phyloP scores from a whole-genome alignment of 2,888 invertebrate genomes.

The Oscheius sp. region DNA sequence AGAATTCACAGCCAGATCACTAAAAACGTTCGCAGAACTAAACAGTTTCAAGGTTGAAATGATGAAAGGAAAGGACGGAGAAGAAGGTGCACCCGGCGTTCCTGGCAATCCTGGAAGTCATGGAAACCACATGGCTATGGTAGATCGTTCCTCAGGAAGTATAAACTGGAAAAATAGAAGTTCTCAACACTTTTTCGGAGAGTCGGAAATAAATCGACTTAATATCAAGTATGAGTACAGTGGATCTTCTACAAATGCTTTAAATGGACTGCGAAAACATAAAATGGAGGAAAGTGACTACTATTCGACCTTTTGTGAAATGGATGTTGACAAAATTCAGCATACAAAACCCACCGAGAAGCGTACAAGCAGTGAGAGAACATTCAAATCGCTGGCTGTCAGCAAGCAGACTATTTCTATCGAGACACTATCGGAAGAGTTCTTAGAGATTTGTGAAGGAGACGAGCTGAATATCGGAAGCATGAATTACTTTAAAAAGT shows the following conservation, averaged over 20 bases:
- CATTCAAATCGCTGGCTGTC: conserved; percentile 4
- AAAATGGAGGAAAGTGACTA: background rate
- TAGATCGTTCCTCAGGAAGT: conserved; percentile 21
- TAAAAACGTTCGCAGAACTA: background rate
- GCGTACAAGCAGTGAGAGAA: conserved; percentile 3
- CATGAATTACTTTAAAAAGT: background rate
- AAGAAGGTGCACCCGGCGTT: conserved; percentile 2
- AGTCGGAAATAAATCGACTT: background rate
- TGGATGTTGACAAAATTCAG: background rate
- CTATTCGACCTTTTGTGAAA: background rate
- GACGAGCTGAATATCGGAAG: conserved; percentile 8
- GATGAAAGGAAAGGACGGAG: conserved; percentile 7
- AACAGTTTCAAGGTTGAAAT: background rate
- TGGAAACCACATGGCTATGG: conserved; percentile 28
- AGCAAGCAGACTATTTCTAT: conserved; percentile 24
- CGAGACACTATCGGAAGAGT: conserved; percentile 8
- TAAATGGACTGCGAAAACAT: conserved; percentile 4
- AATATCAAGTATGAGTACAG: conserved; percentile 1
- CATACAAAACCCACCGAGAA: conserved; percentile 1
- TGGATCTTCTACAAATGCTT: background rate
- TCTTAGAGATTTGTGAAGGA: conserved; percentile 3
- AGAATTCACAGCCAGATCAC: background rate
- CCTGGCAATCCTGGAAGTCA: conserved; percentile 14
- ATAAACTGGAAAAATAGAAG: background rate
- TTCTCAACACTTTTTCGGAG: background rate